Base-by-base conservation (phyloP, 2,888 invertebrate species). In the Aspidapion aeneum region DNA sequence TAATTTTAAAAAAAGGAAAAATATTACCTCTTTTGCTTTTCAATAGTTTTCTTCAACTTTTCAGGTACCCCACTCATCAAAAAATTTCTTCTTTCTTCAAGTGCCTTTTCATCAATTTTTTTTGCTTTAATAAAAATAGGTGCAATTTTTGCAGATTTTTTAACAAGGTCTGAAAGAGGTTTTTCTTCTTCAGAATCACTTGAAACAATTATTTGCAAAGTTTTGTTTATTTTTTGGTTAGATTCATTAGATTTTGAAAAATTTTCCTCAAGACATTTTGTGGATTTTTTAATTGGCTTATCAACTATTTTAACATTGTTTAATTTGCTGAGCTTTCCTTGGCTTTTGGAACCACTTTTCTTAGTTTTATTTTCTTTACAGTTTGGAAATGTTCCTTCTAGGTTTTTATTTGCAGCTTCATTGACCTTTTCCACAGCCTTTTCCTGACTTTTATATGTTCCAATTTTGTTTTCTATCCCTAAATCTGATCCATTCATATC, bases 51-150 rank as follows among this genome's bases (percentile, higher is more conserved):
- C 68, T 84, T 86, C 56, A 88, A 76, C 68, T 84, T 82, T 21
- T 88, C 86, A 9, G 89, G 88, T 3, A 89, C 83, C n/a, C 90
- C 89, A 66, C 91, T 90, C 69, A 86, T 84, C 49, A 92, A 79
- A 78, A 92, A 91, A 65, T 85, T 84, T 66, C 85, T 85, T 70
- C 87, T 86, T 2, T 91, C 90, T 75, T 86, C 85, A 55, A 86
- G 63, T 52, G 82, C 78, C 60, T 80, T 82, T 17, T 84, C 82
- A 79, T 88, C 87, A 17, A 83, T 84, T 5, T 82, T 83, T 77
- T 87, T 88, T 12, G 82, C 50, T 66, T 74, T 85, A 0, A 83
- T 74, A 78, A 92, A 92, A 55, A 92, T 81, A n/a, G 92, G 90
- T 1, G 91, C 91, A 52, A 90, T 74, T 78, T 88, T 89, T 52